These are phyloP conservation scores for Mesembrinibis cayennensis DNA, from an alignment of 2,113 vertebrate genomes.

Conservation along the genomic window DNA sequence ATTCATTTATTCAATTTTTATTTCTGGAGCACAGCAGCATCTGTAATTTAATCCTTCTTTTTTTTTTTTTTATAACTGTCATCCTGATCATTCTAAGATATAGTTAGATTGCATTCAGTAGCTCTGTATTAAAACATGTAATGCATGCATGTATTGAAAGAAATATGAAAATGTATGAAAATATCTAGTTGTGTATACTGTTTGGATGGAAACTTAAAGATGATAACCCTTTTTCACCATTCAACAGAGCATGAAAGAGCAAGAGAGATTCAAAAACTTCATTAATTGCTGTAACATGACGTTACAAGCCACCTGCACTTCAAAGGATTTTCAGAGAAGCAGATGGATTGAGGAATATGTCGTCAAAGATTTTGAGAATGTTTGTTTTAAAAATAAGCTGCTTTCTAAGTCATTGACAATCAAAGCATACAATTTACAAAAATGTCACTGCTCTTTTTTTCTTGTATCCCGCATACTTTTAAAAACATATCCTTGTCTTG, in stretches of 20 bases:
- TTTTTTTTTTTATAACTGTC: neutral
- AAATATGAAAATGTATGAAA: constrained; percentile 47
- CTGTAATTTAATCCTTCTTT: neutral
- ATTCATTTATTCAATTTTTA: neutral
- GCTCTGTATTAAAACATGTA: constrained; percentile 17
- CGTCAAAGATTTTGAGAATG: constrained; percentile 68
- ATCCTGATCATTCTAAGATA: neutral
- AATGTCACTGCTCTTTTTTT: constrained; percentile 21
- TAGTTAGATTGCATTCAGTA: constrained; percentile 2
- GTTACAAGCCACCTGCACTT: constrained; percentile 73
- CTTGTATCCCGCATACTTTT: neutral
- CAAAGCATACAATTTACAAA: constrained; percentile 14
- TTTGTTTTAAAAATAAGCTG: constrained; percentile 74
- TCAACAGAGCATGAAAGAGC: constrained; percentile 52
- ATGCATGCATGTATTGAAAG: constrained; percentile 19
- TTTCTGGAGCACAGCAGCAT: neutral
- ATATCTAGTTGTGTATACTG: constrained; percentile 45
- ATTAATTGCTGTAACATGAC: constrained; percentile 67
- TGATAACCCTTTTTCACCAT: constrained; percentile 64
- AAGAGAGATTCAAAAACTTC: constrained; percentile 68
- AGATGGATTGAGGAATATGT: constrained; percentile 73
- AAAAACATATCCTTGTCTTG: neutral
- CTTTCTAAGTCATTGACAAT: constrained; percentile 35
- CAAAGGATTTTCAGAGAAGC: constrained; percentile 62
- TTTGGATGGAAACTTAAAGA: constrained; percentile 63